Conservation (phyloP, 2,797 vertebrate species). For the Kryptopterus vitreolus region DNA sequence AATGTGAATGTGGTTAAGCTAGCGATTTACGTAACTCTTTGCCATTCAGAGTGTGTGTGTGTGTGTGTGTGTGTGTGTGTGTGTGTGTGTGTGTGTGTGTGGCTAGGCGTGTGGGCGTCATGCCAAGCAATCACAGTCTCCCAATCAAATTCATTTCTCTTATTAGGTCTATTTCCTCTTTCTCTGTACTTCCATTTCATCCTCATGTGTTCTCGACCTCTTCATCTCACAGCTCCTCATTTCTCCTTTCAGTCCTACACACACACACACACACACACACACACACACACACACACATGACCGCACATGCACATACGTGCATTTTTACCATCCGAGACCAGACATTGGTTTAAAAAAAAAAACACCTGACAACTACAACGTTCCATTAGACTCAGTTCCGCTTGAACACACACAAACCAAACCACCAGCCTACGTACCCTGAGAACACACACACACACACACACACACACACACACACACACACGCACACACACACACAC, state of each 20-base stretch:
- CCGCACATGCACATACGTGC: conserved; percentile 38
- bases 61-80: background rate
- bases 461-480: conserved; percentile 38
- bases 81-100: background rate
- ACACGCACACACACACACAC: conserved; percentile 35
- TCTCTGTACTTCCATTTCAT: conserved; percentile 16
- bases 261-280: conserved; percentile 25
- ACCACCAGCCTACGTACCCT: conserved; percentile 36
- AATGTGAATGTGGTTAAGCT: conserved; percentile 14
- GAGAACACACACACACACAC: conserved; percentile 23
- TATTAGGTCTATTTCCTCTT: background rate
- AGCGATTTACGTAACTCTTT: conserved; percentile 5
- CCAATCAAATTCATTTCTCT: background rate
- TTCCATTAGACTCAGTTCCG: conserved; percentile 59
- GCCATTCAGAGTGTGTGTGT: conserved; percentile 6
- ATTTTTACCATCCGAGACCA: conserved; percentile 54
- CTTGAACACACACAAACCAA: conserved; percentile 47
- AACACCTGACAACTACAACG: conserved; percentile 57
- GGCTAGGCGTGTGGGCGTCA: background rate
- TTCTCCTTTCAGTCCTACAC: conserved; percentile 16
- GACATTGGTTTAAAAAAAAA: conserved; percentile 60
- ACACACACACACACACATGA: conserved; percentile 33
- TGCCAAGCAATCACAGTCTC: conserved; percentile 16
- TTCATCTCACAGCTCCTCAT: conserved; percentile 14
- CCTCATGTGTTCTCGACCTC: conserved; percentile 16